Base-by-base conservation (phyloP, 2,888 invertebrate species). In the Carabus problematicus region DNA sequence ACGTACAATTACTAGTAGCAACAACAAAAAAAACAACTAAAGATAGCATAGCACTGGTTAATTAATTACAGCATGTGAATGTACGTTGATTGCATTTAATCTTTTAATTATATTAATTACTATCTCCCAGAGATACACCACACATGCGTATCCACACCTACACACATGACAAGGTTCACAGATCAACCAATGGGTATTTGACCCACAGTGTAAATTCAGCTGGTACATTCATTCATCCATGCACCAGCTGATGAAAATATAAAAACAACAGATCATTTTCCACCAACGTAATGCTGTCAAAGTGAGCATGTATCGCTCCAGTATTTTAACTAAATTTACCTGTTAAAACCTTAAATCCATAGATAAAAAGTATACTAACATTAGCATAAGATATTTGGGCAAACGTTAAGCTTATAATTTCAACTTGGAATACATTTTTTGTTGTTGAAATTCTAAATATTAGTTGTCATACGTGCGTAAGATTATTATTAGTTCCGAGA, bases 81-180 rank as follows among this genome's bases (percentile, higher is more conserved):
- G 40, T 29, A 67, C 67, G 67, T 67, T 67, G 60, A 60, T 67
- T 67, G 54, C 18, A 60, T 59, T 67, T 67, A 67, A 67, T 59
- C 40, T 59, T n/a, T n/a, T 67, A 67, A 67, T 67, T 67, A 60
- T 49, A 67, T 67, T 67, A 67, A 67, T 67, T 67, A 67, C 8
- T 42, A 52, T 47, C 39, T 59, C 49, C 18, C 19, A 11, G 19
- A 3, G 16, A 16, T 29, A 18, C 19, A 45, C 54, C 12, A 14
- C 64, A 52, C 16, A 59, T 59, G 59, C 14, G 42, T n/a, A 29
- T 59, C 12, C 59, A 59, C 67, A 47, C 67, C 67, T 45, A 60
- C 67, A 60, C 47, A 16, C 12, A 4, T 41, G 12, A 8, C 11
- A 40, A 42, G 66, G 47, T 64, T 56, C 43, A 40, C 29, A 54